Evolutionary conservation across 1,140 invertebrate genomes (phyloP), one percentile per base, ranked within the genome.

Genomic region (Trichogramma pretiosum): DNA sequence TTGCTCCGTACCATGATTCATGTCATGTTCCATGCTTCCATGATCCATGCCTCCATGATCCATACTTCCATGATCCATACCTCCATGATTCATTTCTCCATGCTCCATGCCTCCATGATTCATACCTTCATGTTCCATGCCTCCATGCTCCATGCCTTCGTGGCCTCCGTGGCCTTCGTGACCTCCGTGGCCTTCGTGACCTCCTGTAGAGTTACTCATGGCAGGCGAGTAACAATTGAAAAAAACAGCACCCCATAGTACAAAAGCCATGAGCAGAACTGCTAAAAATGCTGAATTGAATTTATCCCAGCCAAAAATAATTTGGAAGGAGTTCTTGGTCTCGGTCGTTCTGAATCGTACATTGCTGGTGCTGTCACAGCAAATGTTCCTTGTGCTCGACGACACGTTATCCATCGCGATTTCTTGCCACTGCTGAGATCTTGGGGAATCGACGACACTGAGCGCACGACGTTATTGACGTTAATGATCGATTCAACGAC

Each of bases 281-380:
- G 11, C 30, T 1, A 44, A 13, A 16, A 24, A 44, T 5, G 14
- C n/a, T 13, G 48, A 33, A 26, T 50, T 50, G 2, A 44, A 44
- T 13, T 22, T 50, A 19, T 50, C 36, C 48, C 48, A 50, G 1
- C 48, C 48, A 10, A 50, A 44, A 4, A 50, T 32, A 10, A 50
- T 50, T 5, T 44, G 40, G 3, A 14, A 5, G 0, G 26, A 3
- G 2, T 18, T 44, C 13, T 39, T 39, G 2, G 21, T 21, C 24
- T 28, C 11, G 24, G 24, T 28, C 5, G 11, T 19, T 28, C 4
- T 14, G 23, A 40, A 40, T 11, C 18, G 3, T 1, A 13, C 32
- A 8, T 14, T 16, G 13, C 24, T 28, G 38, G 24, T 10, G 18
- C 16, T 22, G 21, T 22, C n/a, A 10, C 47, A 42, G 19, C 47